A percentile compares a stretch with the other conserved stretches of the same genome.
Evolutionary conservation across 2,113 vertebrate species (phyloP).

Genomic region (Stictonetta naevosa): DNA sequence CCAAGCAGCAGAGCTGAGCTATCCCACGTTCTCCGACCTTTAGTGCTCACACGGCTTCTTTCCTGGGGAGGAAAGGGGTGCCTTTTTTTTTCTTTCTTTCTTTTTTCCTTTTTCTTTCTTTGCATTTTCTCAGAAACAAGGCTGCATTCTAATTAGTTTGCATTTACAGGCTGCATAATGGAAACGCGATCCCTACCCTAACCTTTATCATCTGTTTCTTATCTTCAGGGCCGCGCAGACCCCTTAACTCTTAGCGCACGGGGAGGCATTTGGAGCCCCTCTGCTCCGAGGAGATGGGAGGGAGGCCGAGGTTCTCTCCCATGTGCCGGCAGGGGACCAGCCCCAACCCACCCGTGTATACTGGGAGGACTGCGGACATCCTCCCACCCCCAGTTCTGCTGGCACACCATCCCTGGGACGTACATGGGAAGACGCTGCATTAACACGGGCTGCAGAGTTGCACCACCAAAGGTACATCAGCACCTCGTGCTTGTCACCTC

Average conservation of each 20-base stretch:
- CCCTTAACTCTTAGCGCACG: background rate
- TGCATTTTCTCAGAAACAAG: background rate
- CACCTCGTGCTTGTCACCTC: background rate
- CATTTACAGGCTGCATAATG: background rate
- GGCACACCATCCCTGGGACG: background rate
- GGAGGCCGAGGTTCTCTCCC: background rate
- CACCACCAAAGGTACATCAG: background rate
- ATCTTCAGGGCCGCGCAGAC: background rate
- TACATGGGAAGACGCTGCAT: rapidly evolving
- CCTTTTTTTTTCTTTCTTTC: background rate
- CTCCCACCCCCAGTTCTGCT: background rate
- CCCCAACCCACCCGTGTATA: rapidly evolving
- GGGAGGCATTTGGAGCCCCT: background rate
- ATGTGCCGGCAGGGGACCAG: background rate
- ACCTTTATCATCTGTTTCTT: constrained; percentile 42
- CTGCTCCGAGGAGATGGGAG: background rate
- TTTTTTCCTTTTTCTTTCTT: background rate
- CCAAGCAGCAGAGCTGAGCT: background rate
- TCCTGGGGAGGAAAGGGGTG: background rate
- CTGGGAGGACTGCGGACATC: rapidly evolving
- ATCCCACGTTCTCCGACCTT: background rate
- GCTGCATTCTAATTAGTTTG: constrained; percentile 27
- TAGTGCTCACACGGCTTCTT: background rate
- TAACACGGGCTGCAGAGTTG: rapidly evolving
- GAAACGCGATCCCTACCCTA: background rate